Evolutionary conservation across 2,888 invertebrate species (phyloP).

Genomic region (Polylopha cassiicola): DNA sequence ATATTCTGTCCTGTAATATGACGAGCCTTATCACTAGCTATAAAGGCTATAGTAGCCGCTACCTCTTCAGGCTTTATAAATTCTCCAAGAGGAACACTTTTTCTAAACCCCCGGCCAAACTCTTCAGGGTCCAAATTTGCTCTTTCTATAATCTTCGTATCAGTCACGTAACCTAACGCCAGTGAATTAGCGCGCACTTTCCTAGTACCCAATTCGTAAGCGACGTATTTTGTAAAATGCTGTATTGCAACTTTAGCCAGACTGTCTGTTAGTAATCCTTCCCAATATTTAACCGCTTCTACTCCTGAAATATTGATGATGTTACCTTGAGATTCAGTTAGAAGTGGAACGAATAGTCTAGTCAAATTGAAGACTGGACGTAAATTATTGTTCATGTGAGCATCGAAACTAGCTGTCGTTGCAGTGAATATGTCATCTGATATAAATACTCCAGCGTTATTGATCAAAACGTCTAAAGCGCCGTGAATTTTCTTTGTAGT

Average conservation of each 20-base stretch:
- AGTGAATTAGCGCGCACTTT: constrained; percentile 88
- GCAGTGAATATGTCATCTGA: constrained; percentile 86
- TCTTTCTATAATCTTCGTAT: constrained; percentile 86
- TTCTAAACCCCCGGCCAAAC: constrained; percentile 82
- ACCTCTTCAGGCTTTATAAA: constrained; percentile 86
- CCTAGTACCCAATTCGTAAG: constrained; percentile 84
- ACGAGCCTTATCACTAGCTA: constrained; percentile 86
- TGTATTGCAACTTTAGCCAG: constrained; percentile 93
- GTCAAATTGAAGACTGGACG: constrained; percentile 84
- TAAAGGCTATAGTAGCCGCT: constrained; percentile 87
- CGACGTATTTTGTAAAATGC: constrained; percentile 90
- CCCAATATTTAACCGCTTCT: constrained; percentile 87
- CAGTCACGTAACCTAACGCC: constrained; percentile 86
- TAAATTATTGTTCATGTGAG: constrained; percentile 87
- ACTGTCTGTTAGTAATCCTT: constrained; percentile 87
- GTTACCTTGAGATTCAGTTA: constrained; percentile 83
- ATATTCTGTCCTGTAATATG: constrained; percentile 89
- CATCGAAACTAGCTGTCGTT: constrained; percentile 85
- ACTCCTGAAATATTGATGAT: constrained; percentile 94
- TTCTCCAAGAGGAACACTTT: constrained; percentile 89
- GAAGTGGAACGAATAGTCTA: constrained; percentile 86
- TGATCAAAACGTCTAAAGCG: constrained; percentile 83
- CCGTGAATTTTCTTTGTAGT: constrained; percentile 80
- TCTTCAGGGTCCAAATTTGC: constrained; percentile 86
- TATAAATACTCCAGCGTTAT: constrained; percentile 87